Base-by-base conservation (phyloP, 2,113 vertebrate genomes). In the Acanthisitta chloris region DNA sequence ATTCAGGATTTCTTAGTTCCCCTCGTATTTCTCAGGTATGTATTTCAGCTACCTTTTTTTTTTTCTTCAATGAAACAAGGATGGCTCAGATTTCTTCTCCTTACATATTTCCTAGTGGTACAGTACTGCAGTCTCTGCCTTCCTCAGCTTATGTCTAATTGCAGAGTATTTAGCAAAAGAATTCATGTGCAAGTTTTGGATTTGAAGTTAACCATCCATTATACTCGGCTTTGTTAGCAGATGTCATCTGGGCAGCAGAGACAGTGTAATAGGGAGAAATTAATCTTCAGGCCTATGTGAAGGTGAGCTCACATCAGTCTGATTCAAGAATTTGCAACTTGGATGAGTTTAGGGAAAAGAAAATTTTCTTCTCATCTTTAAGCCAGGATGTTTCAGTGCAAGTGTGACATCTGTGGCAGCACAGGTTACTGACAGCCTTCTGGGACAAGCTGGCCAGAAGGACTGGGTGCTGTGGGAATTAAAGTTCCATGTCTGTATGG, bases 81-180 rank as follows among this genome's bases (percentile, higher is more conserved):
- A 42, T 46, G 34, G 81, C 28, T 94, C 40, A 59, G 48, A 66
- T 94, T 91, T 94, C 71, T 83, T 78, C n/a, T 81, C 43, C 23
- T 45, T 88, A 6, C 3, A 2, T 48, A 51, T 88, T 88, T 96
- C 79, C 65, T 70, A 36, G 82, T 15, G 28, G 86, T 71, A 86
- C 31, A 83, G 55, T 45, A 48, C 48, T 78, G 66, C 82, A 92
- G 85, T 71, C 70, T 95, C 86, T 88, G 34, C 43, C 66, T 94
- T 92, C 80, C 70, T 96, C 85, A 90, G 84, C 34, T 95, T 71
- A 29, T 67, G 66, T 87, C 42, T 94, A 94, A 89, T 87, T 96
- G 48, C 73, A 88, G 88, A 93, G 66, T 87, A 76, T 85, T 95
- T 87, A 82, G 67, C 64, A 74, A 90, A 96, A 71, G 24, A 85